phyloP scores from a whole-genome alignment of 2,888 invertebrate genomes.

The Acholoe squamosa region DNA sequence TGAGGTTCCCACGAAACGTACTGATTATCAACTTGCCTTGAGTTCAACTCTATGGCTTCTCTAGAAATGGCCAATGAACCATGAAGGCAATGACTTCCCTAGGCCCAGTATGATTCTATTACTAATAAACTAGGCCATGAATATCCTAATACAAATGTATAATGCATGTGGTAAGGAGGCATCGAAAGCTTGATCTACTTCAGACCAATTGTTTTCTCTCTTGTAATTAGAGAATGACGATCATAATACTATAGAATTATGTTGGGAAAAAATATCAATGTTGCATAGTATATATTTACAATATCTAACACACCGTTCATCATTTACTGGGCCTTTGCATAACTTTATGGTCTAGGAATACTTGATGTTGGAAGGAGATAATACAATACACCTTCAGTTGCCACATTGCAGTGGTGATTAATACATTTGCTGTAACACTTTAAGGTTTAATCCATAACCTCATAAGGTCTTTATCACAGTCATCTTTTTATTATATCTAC shows the following conservation, averaged over 20 bases:
- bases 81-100: slow-evolving; percentile 10
- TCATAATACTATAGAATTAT: background rate
- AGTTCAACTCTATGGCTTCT: background rate
- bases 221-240: background rate
- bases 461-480: background rate
- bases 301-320: background rate
- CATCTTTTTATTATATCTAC: background rate
- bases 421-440: background rate
- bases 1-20: background rate
- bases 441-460: background rate
- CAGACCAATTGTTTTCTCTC: background rate
- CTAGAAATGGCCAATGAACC: background rate
- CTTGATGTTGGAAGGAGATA: background rate
- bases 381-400: background rate
- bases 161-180: background rate
- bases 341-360: background rate
- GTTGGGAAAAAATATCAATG: background rate
- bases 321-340: too few relatives aligned
- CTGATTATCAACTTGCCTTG: background rate
- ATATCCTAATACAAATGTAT: background rate
- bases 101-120: background rate
- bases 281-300: background rate
- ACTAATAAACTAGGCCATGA: background rate
- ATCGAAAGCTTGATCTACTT: background rate
- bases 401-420: background rate